A percentile compares a stretch with the other conserved stretches of the same genome.
phyloP scores from a whole-genome alignment of 2,888 invertebrate species.

The Dasypogon diadema region DNA sequence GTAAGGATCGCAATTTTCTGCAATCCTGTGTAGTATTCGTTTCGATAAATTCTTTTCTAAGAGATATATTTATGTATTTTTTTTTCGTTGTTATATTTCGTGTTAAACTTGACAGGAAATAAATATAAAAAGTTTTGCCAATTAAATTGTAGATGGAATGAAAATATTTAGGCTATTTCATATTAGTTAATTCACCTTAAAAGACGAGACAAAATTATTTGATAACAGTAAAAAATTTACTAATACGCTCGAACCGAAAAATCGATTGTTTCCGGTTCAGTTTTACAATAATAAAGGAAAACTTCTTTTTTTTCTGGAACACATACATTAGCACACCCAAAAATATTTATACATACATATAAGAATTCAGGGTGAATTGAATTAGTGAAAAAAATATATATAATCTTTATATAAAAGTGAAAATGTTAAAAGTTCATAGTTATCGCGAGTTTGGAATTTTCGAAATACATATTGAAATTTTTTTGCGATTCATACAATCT shows the following conservation, averaged over 20 bases:
- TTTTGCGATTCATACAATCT: conserved; percentile 2
- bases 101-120: conserved; percentile 31
- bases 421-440: conserved; percentile 40
- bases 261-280: conserved; percentile 9
- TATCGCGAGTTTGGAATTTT: conserved; percentile 27
- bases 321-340: not conserved
- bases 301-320: no score
- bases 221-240: no score
- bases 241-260: not conserved
- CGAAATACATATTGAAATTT: not conserved
- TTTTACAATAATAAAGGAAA: not conserved
- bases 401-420: conserved; percentile 38
- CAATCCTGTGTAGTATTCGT: conserved; percentile 24
- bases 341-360: not conserved
- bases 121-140: conserved; percentile 35
- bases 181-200: no score
- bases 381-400: conserved; percentile 21
- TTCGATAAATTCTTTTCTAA: not conserved
- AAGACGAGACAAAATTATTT: no score
- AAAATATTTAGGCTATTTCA: not conserved
- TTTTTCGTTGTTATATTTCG: not conserved
- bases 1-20: conserved; percentile 29
- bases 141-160: not conserved
- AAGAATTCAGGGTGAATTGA: conserved; percentile 4
- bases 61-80: no score